Conservation (phyloP, 2,113 vertebrate species). For the Morone saxatilis region DNA sequence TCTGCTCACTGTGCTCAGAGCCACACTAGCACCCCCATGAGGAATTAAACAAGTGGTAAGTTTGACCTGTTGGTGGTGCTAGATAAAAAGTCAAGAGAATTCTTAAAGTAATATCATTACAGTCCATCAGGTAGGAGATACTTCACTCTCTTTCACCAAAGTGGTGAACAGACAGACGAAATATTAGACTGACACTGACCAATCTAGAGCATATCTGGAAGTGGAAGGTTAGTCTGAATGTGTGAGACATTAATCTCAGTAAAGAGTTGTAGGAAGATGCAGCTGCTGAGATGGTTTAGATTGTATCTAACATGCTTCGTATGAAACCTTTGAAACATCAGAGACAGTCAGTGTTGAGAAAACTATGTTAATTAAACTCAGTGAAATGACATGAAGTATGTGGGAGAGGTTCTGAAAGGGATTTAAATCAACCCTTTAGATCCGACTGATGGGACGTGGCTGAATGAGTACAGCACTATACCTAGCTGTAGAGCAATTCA, state of each 20-base stretch:
- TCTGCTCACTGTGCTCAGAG: not conserved
- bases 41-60: not conserved
- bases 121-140: not conserved
- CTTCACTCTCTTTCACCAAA: not conserved
- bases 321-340: not conserved
- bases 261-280: not conserved
- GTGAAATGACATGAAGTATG: too few relatives aligned
- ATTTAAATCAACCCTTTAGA: not conserved
- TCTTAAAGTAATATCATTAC: not conserved
- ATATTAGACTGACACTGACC: not conserved
- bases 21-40: not conserved
- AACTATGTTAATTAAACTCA: too few relatives aligned
- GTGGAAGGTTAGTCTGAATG: not conserved
- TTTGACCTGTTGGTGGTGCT: not conserved
- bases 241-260: not conserved
- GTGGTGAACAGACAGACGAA: not conserved
- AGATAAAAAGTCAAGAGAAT: not conserved
- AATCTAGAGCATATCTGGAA: not conserved
- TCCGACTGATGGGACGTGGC: not conserved
- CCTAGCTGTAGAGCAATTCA: not conserved
- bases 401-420: too few relatives aligned
- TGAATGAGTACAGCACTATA: not conserved
- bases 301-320: not conserved
- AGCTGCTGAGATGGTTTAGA: not conserved
- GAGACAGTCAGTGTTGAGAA: not conserved